Evolutionary conservation across 2,888 invertebrate species (phyloP), one percentile per base, ranked within the genome.

Genomic region (Drosophila yooni): DNA sequence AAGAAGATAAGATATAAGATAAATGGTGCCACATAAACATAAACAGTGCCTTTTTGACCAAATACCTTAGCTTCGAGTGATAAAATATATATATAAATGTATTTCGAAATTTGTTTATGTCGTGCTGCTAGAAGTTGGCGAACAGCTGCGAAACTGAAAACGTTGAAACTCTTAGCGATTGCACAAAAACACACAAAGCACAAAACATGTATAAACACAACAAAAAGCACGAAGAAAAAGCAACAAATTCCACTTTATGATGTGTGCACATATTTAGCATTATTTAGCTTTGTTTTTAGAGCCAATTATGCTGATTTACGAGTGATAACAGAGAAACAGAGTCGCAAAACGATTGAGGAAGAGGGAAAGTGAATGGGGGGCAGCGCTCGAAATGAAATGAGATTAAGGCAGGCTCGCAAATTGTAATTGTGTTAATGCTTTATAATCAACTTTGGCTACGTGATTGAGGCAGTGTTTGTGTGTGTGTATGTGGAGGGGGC

Each of bases 251-350:
- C 5, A 1, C 29, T 50, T 54, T 54, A 60, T 58, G 70, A 64
- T 65, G 74, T 75, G 77, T 63, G 74, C 63, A 66, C 56, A 74
- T 54, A 68, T 78, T 78, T 65, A 65, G 75, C 61, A 61, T 53
- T 62, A 60, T 71, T 71, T 46, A 36, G 53, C 34, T 58, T 54
- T 66, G 63, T 66, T 76, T 79, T 79, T 78, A 76, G 72, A 61
- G 69, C 34, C 70, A 79, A 79, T 76, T 74, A 76, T 68, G 76
- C 56, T 65, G 74, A 74, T 68, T 76, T 69, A 70, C 57, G 57
- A 74, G 65, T 56, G 70, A 76, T 61, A 76, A 48, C 48, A 69
- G 61, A 66, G 61, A 58, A 31, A 29, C 34, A 25, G 21, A 31
- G 29, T 13, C 21, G 40, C 36, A 29, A 8, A 52, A 40, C 27